Base-by-base conservation (phyloP, 2,888 invertebrate species). In the Anthrax anthrax region DNA sequence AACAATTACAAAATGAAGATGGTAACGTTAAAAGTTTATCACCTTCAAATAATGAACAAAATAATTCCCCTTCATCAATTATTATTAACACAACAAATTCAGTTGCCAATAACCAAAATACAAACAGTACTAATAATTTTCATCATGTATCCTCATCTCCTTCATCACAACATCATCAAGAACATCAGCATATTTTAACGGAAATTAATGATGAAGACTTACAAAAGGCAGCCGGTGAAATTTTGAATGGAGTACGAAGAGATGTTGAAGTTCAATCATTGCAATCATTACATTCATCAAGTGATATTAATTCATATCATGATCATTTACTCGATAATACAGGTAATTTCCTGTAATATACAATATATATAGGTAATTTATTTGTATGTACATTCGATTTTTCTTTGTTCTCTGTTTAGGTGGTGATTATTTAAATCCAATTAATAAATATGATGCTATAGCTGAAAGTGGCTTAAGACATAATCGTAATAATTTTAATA, bases 401-500 rank as follows among this genome's bases (percentile, higher is more conserved):
- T 13, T 43, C 6, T 41, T 18, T 42, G 16, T 40, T 42, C n/a
- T 37, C 37, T 32, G 18, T 44, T 18, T 9, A 18, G 37, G 17
- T 18, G 10, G 23, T n/a, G 23, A 77, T 70, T 78, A 77, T 60
- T 69, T 78, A 34, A 77, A 77, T 54, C 77, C 78, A 6, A 81
- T 86, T 42, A 81, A 85, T 34, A 81, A 84, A 58, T 84, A 86
- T 60, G 80, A 84, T 55, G 79, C 84, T 5, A 83, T 83, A 10
- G 74, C 80, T 51, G 87, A 86, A 61, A 84, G 84, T 54, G 85
- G 85, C 0, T 72, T 87, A 18, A 70, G 76, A 9, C 58, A 61
- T 43, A n/a, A n/a, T n/a, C n/a, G n/a, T n/a, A n/a, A n/a, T n/a
- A n/a, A n/a, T n/a, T n/a, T n/a, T n/a, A n/a, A n/a, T n/a, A n/a